Percentiles rank a stretch among this genome's conserved stretches.
Evolutionary conservation across 2,888 invertebrate genomes (phyloP).

Genomic region (Drosophila glabriapex): DNA sequence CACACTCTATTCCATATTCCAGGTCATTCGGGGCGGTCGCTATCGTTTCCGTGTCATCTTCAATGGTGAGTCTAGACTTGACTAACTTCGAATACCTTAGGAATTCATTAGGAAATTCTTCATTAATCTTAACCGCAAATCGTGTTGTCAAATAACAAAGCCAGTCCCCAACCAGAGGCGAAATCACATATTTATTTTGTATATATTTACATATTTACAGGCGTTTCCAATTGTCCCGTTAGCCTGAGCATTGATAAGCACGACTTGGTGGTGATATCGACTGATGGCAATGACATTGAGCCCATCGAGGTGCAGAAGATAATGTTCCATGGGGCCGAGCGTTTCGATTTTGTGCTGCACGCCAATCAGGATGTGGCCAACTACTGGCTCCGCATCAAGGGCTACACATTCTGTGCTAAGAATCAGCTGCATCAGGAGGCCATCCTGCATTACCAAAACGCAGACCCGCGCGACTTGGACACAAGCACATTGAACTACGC

Average conservation of each 20-base stretch:
- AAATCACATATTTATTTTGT: not conserved
- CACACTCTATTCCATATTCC: constrained; percentile 74
- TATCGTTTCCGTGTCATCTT: constrained; percentile 83
- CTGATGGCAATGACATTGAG: constrained; percentile 82
- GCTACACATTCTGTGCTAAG: constrained; percentile 75
- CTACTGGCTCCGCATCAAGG: constrained; percentile 83
- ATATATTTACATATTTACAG: constrained; percentile 28
- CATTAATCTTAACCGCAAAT: not conserved
- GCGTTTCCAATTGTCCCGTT: constrained; percentile 80
- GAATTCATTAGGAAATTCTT: not conserved
- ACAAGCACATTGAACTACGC: constrained; percentile 67
- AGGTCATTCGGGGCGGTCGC: constrained; percentile 77
- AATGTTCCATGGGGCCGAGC: constrained; percentile 78
- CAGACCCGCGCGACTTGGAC: constrained; percentile 59
- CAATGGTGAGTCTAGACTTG: constrained; percentile 66
- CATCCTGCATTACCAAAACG: constrained; percentile 78
- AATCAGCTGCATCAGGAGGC: constrained; percentile 81
- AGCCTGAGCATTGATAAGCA: constrained; percentile 80
- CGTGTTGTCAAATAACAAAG: not conserved
- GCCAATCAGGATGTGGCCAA: constrained; percentile 77
- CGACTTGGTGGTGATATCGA: constrained; percentile 75
- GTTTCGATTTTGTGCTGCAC: constrained; percentile 82
- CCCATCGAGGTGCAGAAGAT: constrained; percentile 80
- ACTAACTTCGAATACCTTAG: not conserved
- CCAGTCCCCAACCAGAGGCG: no score